Base-by-base conservation (phyloP, 2,888 invertebrate genomes). In the Eurytoma adleriae region DNA sequence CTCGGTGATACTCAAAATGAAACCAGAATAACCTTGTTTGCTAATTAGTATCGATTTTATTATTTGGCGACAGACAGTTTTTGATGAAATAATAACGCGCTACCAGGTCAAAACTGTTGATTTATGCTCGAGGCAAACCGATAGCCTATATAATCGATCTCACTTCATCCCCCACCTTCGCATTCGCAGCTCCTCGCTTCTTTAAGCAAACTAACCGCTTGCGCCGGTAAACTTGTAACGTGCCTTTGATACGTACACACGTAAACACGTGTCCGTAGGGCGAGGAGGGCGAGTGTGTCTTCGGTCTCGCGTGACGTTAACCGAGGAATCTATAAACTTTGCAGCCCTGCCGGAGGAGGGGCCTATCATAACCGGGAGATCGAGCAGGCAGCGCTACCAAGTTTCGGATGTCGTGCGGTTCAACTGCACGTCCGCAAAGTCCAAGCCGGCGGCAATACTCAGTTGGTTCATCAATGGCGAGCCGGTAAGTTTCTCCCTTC, bases 381-480 rank as follows among this genome's bases (percentile, higher is more conserved):
- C 85, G 30, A 96, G 96, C 50, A 94, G 94, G 84, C 94, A 95
- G 20, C 94, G 96, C 82, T 97, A 97, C 91, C 96, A 96, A 91
- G 94, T 95, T 83, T 96, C 96, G 16, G 96, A 97, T 89, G 93
- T 94, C 68, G 96, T 97, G 52, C 93, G 94, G 83, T 95, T 96
- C 84, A 96, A 96, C 92, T 97, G 97, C 92, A 96, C 96, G 7
- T 96, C 96, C 56, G 95, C 95, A 18, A 93, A 94, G 84, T 96
- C 96, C 64, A 94, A 95, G 87, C 97, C 97, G 7, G 96, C 96
- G 16, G 96, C 96, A 79, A 94, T 94, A 87, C 93, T 97, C 77
- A 94, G 95, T 85, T 97, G 97, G 97, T 96, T 95, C 92, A 95
- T 97, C 91, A 97, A 97, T 91, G 96, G 96, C 40, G 95, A 96